Evolutionary conservation across 2,797 vertebrate genomes (phyloP).

Genomic region (Spizella passerina): DNA sequence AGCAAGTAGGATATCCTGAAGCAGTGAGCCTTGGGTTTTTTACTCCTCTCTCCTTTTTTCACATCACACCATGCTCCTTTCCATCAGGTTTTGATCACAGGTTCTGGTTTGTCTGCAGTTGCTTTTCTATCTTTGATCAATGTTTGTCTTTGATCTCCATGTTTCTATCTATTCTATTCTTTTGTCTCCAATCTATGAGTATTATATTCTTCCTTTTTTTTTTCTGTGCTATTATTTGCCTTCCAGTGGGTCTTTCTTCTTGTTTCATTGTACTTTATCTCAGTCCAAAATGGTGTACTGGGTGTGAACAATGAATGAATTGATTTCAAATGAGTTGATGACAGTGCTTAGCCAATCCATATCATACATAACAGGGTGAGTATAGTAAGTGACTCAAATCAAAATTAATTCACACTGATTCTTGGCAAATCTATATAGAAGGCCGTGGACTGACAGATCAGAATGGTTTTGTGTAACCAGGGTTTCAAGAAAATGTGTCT

Average conservation of each 20-base stretch:
- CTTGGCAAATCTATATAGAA: constrained; percentile 14
- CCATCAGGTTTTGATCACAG: constrained; percentile 45
- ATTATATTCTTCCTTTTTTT: neutral
- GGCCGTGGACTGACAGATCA: neutral
- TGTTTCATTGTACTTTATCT: neutral
- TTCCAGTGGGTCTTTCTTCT: neutral
- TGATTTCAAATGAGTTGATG: constrained; percentile 22
- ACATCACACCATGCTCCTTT: neutral
- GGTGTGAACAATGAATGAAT: constrained; percentile 41
- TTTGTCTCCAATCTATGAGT: constrained; percentile 5
- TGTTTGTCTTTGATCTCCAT: constrained; percentile 36
- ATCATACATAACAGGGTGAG: neutral
- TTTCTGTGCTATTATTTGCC: neutral
- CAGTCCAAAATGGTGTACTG: neutral
- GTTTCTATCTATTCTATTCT: neutral
- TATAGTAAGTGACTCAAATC: neutral
- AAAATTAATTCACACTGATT: neutral
- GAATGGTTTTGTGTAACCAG: neutral
- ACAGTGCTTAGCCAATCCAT: neutral
- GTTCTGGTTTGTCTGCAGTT: neutral
- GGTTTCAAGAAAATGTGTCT: neutral
- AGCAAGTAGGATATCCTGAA: neutral
- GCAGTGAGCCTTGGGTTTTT: neutral
- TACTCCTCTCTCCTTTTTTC: neutral
- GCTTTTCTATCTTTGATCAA: constrained; percentile 37